Evolutionary conservation across 53 echinoderm and acorn worm species (phyloP).

Genomic region (Paracentrotus lividus): DNA sequence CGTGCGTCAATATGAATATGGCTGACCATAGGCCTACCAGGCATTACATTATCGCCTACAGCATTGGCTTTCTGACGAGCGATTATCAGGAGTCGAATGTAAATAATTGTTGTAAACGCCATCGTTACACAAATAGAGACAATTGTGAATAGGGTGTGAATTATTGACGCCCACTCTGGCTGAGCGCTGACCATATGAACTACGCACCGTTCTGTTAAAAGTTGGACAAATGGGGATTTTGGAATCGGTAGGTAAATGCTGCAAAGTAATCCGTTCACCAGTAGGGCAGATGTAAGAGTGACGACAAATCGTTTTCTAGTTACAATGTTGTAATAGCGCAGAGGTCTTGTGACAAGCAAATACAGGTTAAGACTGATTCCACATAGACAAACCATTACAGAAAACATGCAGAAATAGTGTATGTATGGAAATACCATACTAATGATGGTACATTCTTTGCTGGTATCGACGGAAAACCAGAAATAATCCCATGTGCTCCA

Average conservation of each 20-base stretch:
- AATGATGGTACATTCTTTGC: neutral
- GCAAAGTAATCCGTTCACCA: neutral
- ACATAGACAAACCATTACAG: neutral
- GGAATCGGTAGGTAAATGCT: neutral
- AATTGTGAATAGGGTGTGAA: no score
- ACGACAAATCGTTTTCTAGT: neutral
- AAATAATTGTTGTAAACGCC: neutral
- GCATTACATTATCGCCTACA: neutral
- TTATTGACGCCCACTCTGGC: neutral
- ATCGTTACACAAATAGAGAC: neutral
- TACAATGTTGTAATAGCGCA: neutral
- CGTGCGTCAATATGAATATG: neutral
- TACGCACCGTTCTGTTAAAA: neutral
- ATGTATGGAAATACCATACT: neutral
- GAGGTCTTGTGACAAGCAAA: neutral
- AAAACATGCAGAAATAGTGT: neutral
- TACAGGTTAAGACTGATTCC: neutral
- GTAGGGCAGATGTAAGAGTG: neutral
- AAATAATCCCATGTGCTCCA: slow-evolving; percentile 25
- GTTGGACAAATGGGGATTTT: neutral
- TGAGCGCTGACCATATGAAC: neutral
- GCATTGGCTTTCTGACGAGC: neutral
- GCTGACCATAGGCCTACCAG: neutral
- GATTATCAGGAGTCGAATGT: neutral
- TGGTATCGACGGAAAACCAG: neutral